These are phyloP conservation scores for Martes flavigula DNA, from an alignment of 2,797 vertebrate species.

Conservation along the genomic window DNA sequence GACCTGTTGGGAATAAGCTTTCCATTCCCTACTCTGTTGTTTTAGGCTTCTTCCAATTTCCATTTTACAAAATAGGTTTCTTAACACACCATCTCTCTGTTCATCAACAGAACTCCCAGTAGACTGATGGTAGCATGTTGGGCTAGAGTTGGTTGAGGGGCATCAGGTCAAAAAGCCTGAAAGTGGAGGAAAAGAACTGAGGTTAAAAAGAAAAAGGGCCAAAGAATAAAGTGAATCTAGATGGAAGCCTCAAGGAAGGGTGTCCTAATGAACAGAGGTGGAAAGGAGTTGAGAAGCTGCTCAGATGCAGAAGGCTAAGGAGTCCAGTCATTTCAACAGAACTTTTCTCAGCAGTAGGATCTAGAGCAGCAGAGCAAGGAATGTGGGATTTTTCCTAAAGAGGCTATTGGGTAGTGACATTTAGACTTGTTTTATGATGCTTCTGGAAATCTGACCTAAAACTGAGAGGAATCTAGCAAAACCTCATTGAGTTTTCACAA, in stretches of 20 bases:
- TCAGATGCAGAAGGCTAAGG: background rate
- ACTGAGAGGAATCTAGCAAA: background rate
- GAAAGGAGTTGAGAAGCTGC: background rate
- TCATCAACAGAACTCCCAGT: background rate
- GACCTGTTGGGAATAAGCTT: background rate
- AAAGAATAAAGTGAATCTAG: background rate
- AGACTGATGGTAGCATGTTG: background rate
- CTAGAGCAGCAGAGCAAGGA: background rate
- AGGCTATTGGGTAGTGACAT: background rate
- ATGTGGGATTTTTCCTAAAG: background rate
- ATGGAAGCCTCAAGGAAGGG: background rate
- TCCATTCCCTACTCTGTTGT: slow-evolving; percentile 38
- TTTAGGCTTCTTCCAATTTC: slow-evolving; percentile 62
- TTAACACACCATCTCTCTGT: background rate
- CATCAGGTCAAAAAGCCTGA: background rate
- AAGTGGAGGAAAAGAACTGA: background rate
- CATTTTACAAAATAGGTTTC: slow-evolving; percentile 18
- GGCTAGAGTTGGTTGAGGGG: background rate
- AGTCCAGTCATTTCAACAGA: background rate
- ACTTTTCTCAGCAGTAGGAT: background rate
- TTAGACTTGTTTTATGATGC: background rate
- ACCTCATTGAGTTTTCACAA: background rate
- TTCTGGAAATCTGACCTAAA: background rate
- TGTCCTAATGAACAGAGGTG: background rate
- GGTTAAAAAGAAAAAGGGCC: background rate